A percentile compares a stretch with the other conserved stretches of the same genome.
phyloP scores from a whole-genome alignment of 1,140 invertebrate species.

The Aphidius ervi region DNA sequence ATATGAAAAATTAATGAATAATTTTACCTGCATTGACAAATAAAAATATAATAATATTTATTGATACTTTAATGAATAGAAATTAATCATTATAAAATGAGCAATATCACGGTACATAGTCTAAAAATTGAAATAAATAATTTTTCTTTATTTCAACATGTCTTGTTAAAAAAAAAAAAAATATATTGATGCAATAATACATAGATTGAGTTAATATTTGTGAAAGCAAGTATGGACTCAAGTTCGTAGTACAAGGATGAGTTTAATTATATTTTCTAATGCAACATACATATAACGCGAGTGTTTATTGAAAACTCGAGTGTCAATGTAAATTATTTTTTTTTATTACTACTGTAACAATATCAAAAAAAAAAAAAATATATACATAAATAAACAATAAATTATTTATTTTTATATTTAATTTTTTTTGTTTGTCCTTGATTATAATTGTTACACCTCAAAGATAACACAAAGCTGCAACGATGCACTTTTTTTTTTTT shows the following conservation, averaged over 20 bases:
- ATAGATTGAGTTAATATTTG: not conserved
- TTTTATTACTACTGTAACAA: not conserved
- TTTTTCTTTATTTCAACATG: too few relatives aligned
- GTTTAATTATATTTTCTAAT: conserved; percentile 36
- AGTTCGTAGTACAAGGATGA: conserved; percentile 47
- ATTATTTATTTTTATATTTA: not conserved
- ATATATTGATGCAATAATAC: not conserved
- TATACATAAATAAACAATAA: not conserved
- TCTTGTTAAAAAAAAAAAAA: not conserved
- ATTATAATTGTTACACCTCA: conserved; percentile 5
- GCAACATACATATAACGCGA: not conserved
- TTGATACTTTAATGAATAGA: too few relatives aligned
- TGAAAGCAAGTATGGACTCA: conserved; percentile 24
- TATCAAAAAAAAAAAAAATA: not conserved
- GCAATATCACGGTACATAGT: too few relatives aligned
- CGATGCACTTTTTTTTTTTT: conserved; percentile 7
- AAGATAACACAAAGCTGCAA: conserved; percentile 10
- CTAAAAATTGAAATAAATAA: too few relatives aligned
- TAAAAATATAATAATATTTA: too few relatives aligned
- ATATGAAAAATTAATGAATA: not conserved
- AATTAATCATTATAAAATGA: too few relatives aligned
- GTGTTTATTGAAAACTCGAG: not conserved
- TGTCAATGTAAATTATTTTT: not conserved
- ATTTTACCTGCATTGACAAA: too few relatives aligned
- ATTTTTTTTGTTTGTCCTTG: not conserved